phyloP scores from a whole-genome alignment of 53 echinoderm and acorn worm species.

The Apostichopus leukothele region DNA sequence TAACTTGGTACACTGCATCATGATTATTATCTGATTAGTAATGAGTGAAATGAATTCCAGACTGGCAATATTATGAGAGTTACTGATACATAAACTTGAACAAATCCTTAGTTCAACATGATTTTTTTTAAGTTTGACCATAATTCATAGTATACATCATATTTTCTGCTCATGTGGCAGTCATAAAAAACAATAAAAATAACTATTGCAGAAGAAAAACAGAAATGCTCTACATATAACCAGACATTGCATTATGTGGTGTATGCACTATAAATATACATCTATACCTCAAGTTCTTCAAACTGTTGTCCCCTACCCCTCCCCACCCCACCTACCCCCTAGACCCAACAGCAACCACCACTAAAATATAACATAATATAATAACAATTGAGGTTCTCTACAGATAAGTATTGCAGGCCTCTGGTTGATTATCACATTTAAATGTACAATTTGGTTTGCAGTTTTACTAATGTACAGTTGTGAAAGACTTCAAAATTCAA shows the following conservation, averaged over 20 bases:
- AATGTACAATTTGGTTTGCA: not conserved
- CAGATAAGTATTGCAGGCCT: not conserved
- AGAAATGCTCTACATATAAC: not conserved
- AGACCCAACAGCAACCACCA: too few species aligned
- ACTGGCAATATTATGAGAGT: too few species aligned
- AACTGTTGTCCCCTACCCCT: too few species aligned
- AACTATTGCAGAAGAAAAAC: not conserved
- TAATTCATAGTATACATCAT: not conserved
- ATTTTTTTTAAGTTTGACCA: not conserved
- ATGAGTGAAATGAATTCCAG: not conserved
- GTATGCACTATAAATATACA: not conserved
- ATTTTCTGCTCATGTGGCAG: not conserved
- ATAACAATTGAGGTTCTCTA: not conserved
- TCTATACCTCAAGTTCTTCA: not conserved
- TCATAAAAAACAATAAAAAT: not conserved
- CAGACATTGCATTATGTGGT: not conserved
- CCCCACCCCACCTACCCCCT: too few species aligned
- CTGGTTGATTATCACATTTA: not conserved
- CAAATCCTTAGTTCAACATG: not conserved
- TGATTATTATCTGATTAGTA: not conserved
- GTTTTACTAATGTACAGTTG: constrained; percentile 10
- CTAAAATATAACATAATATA: too few species aligned
- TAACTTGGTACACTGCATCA: not conserved
- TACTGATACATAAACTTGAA: not conserved
- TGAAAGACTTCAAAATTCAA: constrained; percentile 33